Evolutionary conservation across 2,888 invertebrate species (phyloP).

Genomic region (Drosophila infuscata): DNA sequence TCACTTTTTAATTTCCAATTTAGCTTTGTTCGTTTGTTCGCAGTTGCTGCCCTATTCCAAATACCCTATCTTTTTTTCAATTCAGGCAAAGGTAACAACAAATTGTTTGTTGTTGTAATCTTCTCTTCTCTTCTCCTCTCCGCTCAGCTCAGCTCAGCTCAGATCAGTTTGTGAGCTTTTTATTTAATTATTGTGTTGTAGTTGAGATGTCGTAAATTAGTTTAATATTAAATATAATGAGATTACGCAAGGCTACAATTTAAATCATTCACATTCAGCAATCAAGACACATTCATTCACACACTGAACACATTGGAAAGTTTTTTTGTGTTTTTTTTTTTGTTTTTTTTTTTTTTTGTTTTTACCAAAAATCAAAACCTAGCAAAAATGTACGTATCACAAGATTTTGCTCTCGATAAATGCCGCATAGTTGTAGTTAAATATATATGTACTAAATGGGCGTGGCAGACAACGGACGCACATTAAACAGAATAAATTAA

Average conservation of each 20-base stretch:
- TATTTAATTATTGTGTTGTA: slow-evolving; percentile 19
- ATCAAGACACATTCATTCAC: slow-evolving; percentile 20
- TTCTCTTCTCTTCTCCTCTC: no score
- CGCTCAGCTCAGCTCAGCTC: no score
- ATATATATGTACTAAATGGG: slow-evolving; percentile 26
- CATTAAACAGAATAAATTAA: slow-evolving; percentile 40
- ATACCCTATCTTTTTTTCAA: slow-evolving; percentile 11
- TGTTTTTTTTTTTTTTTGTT: neutral
- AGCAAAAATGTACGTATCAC: slow-evolving; percentile 65
- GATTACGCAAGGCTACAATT: slow-evolving; percentile 55
- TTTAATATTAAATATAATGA: slow-evolving; percentile 66
- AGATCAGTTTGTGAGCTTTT: slow-evolving; percentile 8
- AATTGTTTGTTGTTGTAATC: neutral
- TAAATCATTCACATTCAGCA: slow-evolving; percentile 37
- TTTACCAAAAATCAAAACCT: slow-evolving; percentile 24
- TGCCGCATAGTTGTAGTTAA: slow-evolving; percentile 31
- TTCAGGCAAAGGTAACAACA: slow-evolving; percentile 6
- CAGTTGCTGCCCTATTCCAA: slow-evolving; percentile 34
- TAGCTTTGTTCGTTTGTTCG: slow-evolving; percentile 6
- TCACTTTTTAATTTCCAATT: slow-evolving; percentile 3
- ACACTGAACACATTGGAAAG: slow-evolving; percentile 31
- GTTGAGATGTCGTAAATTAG: slow-evolving; percentile 23
- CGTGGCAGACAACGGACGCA: slow-evolving; percentile 46
- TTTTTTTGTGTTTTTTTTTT: no score
- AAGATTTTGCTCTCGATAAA: slow-evolving; percentile 62